Evolutionary conservation across 2,113 vertebrate species (phyloP), one percentile per base, ranked within the genome.

Genomic region (Mugil cephalus): DNA sequence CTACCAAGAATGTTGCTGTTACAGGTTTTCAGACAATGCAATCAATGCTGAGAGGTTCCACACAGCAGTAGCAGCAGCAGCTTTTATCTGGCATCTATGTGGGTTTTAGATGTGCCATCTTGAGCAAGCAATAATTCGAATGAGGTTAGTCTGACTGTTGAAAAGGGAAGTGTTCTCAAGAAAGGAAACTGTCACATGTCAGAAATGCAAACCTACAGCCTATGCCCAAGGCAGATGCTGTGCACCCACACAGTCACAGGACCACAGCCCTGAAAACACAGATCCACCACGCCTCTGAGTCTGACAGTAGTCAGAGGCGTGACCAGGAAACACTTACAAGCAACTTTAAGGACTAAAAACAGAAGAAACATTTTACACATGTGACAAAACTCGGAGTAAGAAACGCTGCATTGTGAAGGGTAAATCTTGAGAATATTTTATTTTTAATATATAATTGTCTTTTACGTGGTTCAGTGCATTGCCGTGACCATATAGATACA

Each of bases 221-320:
- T 6, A 17, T 4, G 1, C n/a, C n/a, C 56, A 45, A 64, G 55
- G 59, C 65, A 79, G 58, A 17, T 8, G 34, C 17, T 52, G 2
- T 62, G 54, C 15, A 74, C 88, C 73, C 79, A 60, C 69, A 82
- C 13, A 45, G 83, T 83, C 85, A 86, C 63, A 78, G 53, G 74
- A 81, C 54, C 38, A 51, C 17, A 42, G 62, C 38, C 10, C 19
- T 17, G 9, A 55, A 21, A 64, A 61, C 52, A 62, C 10, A 24
- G 56, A 58, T n/a, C n/a, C n/a, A n/a, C n/a, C 24, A 30, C 24
- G 5, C 24, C 24, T 2, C 24, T 5, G 14, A 2, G 38, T 40
- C 6, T 30, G 61, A 82, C 81, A 76, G 70, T 14, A 13, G 0
- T 1, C 60, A 21, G 21, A 69, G 10, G 11, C 38, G 12, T 46